Evolutionary conservation across 2,113 vertebrate genomes (phyloP).

Genomic region (Archocentrus centrarchus): DNA sequence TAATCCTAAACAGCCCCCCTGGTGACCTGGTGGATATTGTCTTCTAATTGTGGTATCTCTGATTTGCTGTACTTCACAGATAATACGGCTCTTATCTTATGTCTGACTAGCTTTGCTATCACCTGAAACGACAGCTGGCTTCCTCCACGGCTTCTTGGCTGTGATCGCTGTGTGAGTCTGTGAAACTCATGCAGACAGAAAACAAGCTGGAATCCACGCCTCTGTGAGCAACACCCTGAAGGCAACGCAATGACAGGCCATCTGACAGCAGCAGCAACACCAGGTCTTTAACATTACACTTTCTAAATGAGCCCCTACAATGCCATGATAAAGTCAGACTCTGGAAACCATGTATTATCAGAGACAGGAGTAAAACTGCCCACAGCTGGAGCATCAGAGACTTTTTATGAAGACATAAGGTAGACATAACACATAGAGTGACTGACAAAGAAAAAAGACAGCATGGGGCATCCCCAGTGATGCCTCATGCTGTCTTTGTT

Average conservation of each 20-base stretch:
- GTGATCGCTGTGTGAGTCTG: neutral
- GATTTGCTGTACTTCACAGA: neutral
- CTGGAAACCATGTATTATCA: neutral
- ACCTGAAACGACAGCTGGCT: neutral
- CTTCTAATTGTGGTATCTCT: neutral
- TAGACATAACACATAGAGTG: constrained; percentile 36
- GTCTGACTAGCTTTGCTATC: neutral
- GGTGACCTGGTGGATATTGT: neutral
- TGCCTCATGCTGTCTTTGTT: neutral
- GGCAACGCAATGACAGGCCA: neutral
- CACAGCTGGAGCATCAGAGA: constrained; percentile 40
- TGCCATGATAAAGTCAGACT: neutral
- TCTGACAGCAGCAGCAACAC: neutral
- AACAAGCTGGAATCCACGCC: neutral
- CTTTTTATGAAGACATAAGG: constrained; percentile 7
- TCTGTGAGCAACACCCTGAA: neutral
- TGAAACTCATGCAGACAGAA: neutral
- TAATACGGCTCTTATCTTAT: neutral
- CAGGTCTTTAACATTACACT: neutral
- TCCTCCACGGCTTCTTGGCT: constrained; percentile 2
- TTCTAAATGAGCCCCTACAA: constrained; percentile 10
- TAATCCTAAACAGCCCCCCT: neutral
- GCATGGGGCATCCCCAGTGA: neutral
- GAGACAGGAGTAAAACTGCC: neutral
- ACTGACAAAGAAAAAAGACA: neutral